Evolutionary conservation across 2,888 invertebrate genomes (phyloP), one percentile per base, ranked within the genome.

Genomic region (Dynastes hyllus): DNA sequence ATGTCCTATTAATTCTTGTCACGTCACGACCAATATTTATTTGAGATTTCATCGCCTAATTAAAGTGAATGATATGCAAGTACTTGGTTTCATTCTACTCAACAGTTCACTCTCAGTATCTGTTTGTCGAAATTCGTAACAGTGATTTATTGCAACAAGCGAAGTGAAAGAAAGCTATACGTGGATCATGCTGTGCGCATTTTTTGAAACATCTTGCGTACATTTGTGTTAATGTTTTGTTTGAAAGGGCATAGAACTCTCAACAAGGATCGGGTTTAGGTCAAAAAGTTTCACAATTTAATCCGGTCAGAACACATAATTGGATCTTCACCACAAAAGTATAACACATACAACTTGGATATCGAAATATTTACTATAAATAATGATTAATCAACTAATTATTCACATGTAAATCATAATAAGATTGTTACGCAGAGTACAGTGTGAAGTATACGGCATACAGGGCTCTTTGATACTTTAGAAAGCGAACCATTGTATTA

Each of bases 321-420:
- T 53, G 22, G 22, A 22, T 22, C 22, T 22, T 22, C 22, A 22
- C 22, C 22, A 1, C 22, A n/a, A 53, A 16, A 53, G 53, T 53
- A 9, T 58, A 22, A 58, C 55, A 27, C 13, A 58, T 58, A 8
- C 55, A 58, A 58, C 8, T 58, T 9, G 55, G 22, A 65, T 40
- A 37, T 6, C 32, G 16, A 16, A 65, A 37, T 65, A 65, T 16
- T 58, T n/a, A 58, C 22, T 22, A 58, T 70, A 53, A 70, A 22
- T 70, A 53, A 70, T 32, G 70, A 55, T 70, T 55, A 70, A 70
- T 70, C 53, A 55, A 55, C 70, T 13, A 55, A 70, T 70, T 55
- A 70, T 70, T 70, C 53, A 70, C 70, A 53, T 53, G 53, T 53
- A 13, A 70, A 53, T 70, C 13, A 70, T n/a, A 37, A 53, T 55